Evolutionary conservation across 2,797 vertebrate genomes (phyloP), one percentile per base, ranked within the genome.

Genomic region (Galagoides demidoff): DNA sequence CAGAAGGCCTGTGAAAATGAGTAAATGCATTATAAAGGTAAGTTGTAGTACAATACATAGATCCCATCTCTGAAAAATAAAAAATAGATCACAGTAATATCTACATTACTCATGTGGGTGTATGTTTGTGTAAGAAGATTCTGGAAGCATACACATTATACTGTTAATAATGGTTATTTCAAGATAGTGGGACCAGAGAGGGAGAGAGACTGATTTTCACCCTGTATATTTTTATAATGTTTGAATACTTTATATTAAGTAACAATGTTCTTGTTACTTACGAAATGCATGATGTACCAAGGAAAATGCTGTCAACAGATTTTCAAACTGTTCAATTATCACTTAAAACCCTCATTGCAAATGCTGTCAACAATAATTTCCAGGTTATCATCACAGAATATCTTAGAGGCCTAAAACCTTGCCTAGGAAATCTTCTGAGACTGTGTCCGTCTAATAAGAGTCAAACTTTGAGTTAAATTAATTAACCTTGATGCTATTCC

Each of bases 351-450:
- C 19, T 91, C 71, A 87, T 92, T 87, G 8, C 61, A 89, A 94
- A 94, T 31, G 37, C 59, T 95, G 78, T 95, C 92, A 91, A 85
- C 29, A 89, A 34, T 43, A 55, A 93, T 96, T 93, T 88, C 57
- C 45, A 86, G 39, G 52, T 39, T 90, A 92, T 55, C 83, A 81
- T 96, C 93, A 68, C 0, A 86, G 52, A 94, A 85, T 79, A 94
- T 66, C 74, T 90, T 59, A 22, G 71, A 90, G 86, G 43, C 39
- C 39, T 94, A 85, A 89, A 95, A 83, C 59, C 29, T 93, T 81
- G 43, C 45, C 55, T 92, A 34, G 23, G 74, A 97, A 94, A 92
- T 92, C 87, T 92, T 95, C 83, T 85, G 77, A 94, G 94, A 95
- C n/a, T 76, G 29, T 88, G 43, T 83, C 95, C 92, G 57, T 57